Evolutionary conservation across 1,140 invertebrate species (phyloP).

Genomic region (Zaprionus ornatus): DNA sequence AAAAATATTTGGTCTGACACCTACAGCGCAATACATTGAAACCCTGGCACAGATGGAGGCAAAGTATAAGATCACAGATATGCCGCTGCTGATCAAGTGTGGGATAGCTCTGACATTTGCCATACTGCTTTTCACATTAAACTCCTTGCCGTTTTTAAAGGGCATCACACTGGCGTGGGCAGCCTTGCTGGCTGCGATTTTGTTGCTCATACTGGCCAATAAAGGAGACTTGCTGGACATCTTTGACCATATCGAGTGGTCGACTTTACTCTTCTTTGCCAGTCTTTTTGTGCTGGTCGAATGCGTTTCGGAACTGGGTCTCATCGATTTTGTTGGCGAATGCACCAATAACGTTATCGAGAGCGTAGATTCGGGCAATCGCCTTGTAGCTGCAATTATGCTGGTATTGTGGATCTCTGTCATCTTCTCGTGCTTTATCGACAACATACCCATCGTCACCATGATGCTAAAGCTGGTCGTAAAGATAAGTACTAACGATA

Average conservation of each 20-base stretch:
- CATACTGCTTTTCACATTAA: slow-evolving; percentile 87
- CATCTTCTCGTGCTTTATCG: slow-evolving; percentile 90
- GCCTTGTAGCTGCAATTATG: slow-evolving; percentile 87
- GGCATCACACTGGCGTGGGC: slow-evolving; percentile 89
- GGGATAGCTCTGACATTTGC: slow-evolving; percentile 86
- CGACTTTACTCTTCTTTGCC: slow-evolving; percentile 91
- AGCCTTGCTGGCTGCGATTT: slow-evolving; percentile 88
- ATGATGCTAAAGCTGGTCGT: slow-evolving; percentile 91
- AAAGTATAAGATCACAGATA: slow-evolving; percentile 85
- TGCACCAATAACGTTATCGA: slow-evolving; percentile 87
- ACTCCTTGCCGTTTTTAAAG: slow-evolving; percentile 86
- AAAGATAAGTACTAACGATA: slow-evolving; percentile 85
- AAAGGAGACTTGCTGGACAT: slow-evolving; percentile 87
- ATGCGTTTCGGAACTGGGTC: slow-evolving; percentile 87
- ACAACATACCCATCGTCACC: slow-evolving; percentile 92
- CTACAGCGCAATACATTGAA: slow-evolving; percentile 86
- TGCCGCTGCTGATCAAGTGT: slow-evolving; percentile 87
- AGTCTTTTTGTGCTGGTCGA: slow-evolving; percentile 91
- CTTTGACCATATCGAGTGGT: slow-evolving; percentile 89
- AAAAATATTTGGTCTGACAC: slow-evolving; percentile 86
- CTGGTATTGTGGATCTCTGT: slow-evolving; percentile 90
- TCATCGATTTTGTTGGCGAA: slow-evolving; percentile 88
- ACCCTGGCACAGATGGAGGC: slow-evolving; percentile 52
- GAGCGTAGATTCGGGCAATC: slow-evolving; percentile 85
- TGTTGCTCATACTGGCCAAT: slow-evolving; percentile 87